A percentile compares a stretch with the other conserved stretches of the same genome.
Evolutionary conservation across 1,140 invertebrate genomes (phyloP).

Genomic region (Parapsyche elsis): DNA sequence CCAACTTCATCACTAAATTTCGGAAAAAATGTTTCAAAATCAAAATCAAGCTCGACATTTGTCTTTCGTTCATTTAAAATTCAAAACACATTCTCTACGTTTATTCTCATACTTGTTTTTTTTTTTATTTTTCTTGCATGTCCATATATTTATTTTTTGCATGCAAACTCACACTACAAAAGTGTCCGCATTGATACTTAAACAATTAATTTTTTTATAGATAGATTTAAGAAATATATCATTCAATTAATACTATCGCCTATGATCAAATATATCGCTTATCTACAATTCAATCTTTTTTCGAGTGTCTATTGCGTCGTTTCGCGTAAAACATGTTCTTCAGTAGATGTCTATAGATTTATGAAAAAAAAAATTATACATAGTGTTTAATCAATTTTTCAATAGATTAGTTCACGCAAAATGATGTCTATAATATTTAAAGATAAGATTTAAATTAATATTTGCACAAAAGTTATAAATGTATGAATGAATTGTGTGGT

Average conservation of each 20-base stretch:
- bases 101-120: no score
- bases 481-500: conserved; percentile 48
- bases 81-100: no score
- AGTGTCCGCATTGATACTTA: neutral
- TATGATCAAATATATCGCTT: conserved; percentile 2
- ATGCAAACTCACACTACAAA: neutral
- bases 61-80: no score
- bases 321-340: conserved; percentile 11
- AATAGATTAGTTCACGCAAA: neutral
- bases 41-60: no score
- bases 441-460: neutral
- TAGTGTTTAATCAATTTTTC: neutral
- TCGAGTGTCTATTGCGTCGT: neutral
- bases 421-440: neutral
- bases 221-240: conserved; percentile 18
- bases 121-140: no score
- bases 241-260: conserved; percentile 1
- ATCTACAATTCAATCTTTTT: neutral
- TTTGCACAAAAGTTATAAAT: neutral
- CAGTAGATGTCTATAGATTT: conserved; percentile 10
- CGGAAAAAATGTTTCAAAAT: no score
- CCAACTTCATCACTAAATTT: no score
- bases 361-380: conserved; percentile 2
- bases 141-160: neutral
- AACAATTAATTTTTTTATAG: neutral